Conservation (phyloP, 1,140 invertebrate species). For the Psix sp. region DNA sequence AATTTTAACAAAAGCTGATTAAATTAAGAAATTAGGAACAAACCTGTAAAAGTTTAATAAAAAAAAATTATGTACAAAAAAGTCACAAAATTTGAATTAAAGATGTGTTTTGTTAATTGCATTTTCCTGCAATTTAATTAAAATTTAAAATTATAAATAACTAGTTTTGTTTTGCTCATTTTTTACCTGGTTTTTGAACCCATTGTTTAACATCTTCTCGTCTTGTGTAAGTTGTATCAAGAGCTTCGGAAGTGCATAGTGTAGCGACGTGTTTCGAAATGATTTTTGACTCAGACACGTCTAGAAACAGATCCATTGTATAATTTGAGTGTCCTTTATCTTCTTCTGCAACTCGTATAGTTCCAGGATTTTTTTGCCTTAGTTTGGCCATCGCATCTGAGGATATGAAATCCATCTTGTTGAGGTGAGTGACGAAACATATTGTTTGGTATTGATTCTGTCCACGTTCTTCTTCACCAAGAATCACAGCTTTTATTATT, state of each 20-base stretch:
- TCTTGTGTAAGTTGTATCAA: constrained; percentile 86
- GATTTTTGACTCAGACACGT: constrained; percentile 81
- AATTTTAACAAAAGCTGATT: too few relatives aligned
- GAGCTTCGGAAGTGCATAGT: constrained; percentile 84
- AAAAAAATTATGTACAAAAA: too few relatives aligned
- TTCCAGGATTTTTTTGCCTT: constrained; percentile 87
- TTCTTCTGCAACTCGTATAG: constrained; percentile 89
- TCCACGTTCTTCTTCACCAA: constrained; percentile 96
- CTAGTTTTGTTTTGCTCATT: background rate
- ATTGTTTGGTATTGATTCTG: constrained; percentile 93
- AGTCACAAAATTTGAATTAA: too few relatives aligned
- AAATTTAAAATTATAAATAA: background rate
- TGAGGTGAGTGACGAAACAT: constrained; percentile 93
- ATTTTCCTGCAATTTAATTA: too few relatives aligned
- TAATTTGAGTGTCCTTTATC: constrained; percentile 88
- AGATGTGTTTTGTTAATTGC: too few relatives aligned
- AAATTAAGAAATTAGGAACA: too few relatives aligned
- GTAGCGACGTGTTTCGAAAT: constrained; percentile 86
- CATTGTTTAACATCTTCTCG: constrained; percentile 87
- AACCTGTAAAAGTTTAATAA: too few relatives aligned
- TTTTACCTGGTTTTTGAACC: constrained; percentile 84
- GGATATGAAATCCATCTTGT: constrained; percentile 94
- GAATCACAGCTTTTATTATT: constrained; percentile 91
- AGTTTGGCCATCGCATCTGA: constrained; percentile 98
- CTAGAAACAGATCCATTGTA: constrained; percentile 88